Percentiles rank a stretch among this genome's conserved stretches.
phyloP scores from a whole-genome alignment of 2,113 vertebrate genomes.

The Myxocyprinus asiaticus region DNA sequence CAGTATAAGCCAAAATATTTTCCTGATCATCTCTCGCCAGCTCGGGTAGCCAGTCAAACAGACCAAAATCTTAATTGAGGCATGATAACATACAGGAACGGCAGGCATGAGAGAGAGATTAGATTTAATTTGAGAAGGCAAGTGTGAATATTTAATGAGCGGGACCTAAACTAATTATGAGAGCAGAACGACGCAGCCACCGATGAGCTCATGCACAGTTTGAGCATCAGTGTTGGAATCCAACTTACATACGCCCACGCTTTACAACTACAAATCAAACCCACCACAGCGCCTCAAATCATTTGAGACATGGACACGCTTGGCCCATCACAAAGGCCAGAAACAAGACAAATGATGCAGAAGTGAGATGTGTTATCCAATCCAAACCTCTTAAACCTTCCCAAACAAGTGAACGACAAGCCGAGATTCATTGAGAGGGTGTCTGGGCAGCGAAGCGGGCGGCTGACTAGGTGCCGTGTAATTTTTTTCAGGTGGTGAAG shows the following conservation, averaged over 20 bases:
- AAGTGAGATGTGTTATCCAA: not conserved
- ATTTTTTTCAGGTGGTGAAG: conserved; percentile 47
- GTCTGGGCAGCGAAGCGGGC: too few species aligned
- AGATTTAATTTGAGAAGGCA: conserved; percentile 54
- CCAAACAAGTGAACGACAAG: not conserved
- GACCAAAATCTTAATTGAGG: conserved; percentile 52
- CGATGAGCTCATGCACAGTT: conserved; percentile 3
- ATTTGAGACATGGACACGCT: not conserved
- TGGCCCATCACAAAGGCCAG: not conserved
- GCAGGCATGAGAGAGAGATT: conserved; percentile 37
- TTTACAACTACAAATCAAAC: conserved; percentile 32
- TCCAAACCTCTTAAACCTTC: not conserved
- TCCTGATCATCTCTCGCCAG: conserved; percentile 7
- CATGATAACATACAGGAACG: conserved; percentile 32
- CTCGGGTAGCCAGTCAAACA: not conserved
- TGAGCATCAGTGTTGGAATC: conserved; percentile 42
- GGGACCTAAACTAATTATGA: conserved; percentile 45
- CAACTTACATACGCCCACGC: not conserved
- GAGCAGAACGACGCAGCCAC: conserved; percentile 13
- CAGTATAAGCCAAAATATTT: not conserved
- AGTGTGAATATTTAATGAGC: conserved; percentile 52
- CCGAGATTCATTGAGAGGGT: too few species aligned
- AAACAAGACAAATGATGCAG: not conserved
- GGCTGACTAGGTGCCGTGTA: conserved; percentile 57
- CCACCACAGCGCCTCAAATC: not conserved